These are phyloP conservation scores for Helogale parvula DNA, from an alignment of 2,113 vertebrate genomes.

Conservation along the genomic window DNA sequence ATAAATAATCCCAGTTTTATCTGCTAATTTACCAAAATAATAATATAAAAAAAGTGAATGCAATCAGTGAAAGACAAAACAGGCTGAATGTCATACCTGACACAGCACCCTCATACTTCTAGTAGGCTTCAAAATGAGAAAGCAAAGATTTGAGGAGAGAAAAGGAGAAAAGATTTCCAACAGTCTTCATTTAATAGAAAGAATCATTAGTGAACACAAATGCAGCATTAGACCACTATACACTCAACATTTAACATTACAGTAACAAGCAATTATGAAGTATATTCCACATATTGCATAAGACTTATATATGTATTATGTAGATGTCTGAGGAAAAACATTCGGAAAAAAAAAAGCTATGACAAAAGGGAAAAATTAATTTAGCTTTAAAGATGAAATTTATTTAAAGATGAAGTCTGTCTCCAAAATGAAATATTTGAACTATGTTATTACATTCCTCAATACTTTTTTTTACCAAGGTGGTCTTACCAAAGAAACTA, in stretches of 20 bases:
- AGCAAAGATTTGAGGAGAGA: conserved; percentile 95
- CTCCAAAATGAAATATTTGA: conserved; percentile 29
- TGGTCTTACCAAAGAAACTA: conserved; percentile 97
- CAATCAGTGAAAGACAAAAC: conserved; percentile 86
- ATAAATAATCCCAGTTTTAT: conserved; percentile 52
- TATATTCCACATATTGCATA: conserved; percentile 42
- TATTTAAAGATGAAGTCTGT: conserved; percentile 20
- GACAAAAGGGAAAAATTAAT: not conserved
- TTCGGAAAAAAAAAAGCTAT: conserved; percentile 44
- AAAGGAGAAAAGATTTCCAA: conserved; percentile 85
- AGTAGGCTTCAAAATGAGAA: conserved; percentile 99
- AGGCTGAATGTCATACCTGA: conserved; percentile 96
- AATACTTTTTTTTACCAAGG: not conserved
- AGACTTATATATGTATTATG: not conserved
- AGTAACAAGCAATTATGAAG: conserved; percentile 48
- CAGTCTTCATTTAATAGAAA: conserved; percentile 79
- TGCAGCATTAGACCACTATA: conserved; percentile 46
- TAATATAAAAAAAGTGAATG: conserved; percentile 56
- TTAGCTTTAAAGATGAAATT: conserved; percentile 57
- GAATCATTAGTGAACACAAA: conserved; percentile 64
- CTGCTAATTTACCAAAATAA: conserved; percentile 63
- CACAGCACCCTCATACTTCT: conserved; percentile 99
- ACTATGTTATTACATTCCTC: not conserved
- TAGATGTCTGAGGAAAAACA: not conserved
- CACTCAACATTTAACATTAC: conserved; percentile 59